phyloP scores from a whole-genome alignment of 2,113 vertebrate species.

The Jaculus jaculus region DNA sequence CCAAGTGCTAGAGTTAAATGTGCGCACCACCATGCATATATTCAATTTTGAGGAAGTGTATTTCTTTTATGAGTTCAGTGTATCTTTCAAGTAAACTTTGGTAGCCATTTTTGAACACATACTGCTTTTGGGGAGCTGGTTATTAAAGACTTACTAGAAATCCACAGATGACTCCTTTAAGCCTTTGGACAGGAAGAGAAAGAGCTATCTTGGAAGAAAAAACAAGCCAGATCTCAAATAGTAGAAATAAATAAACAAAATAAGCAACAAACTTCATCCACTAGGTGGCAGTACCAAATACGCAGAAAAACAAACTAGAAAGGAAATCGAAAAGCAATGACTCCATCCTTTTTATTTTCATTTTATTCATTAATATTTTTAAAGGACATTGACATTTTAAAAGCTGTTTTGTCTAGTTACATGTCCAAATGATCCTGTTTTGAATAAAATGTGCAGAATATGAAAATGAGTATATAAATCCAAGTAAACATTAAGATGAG shows the following conservation, averaged over 20 bases:
- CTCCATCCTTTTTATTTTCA: constrained; percentile 5
- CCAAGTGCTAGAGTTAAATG: no score
- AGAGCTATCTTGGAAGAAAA: background rate
- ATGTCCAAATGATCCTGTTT: background rate
- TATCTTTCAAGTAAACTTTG: background rate
- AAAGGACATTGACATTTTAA: background rate
- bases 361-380: background rate
- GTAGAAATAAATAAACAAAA: background rate
- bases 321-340: constrained; percentile 24
- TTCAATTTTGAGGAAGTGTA: background rate
- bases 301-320: background rate
- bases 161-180: background rate
- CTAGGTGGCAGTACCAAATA: constrained; percentile 64
- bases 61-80: background rate
- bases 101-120: background rate
- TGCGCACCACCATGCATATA: no score
- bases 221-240: background rate
- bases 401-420: background rate
- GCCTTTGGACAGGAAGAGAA: background rate
- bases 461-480: background rate
- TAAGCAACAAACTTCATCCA: constrained; percentile 7
- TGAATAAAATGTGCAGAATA: constrained; percentile 16
- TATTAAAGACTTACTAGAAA: background rate
- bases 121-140: background rate
- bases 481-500: background rate